Evolutionary conservation across 2,113 vertebrate genomes (phyloP).

Genomic region (Galemys pyrenaicus): DNA sequence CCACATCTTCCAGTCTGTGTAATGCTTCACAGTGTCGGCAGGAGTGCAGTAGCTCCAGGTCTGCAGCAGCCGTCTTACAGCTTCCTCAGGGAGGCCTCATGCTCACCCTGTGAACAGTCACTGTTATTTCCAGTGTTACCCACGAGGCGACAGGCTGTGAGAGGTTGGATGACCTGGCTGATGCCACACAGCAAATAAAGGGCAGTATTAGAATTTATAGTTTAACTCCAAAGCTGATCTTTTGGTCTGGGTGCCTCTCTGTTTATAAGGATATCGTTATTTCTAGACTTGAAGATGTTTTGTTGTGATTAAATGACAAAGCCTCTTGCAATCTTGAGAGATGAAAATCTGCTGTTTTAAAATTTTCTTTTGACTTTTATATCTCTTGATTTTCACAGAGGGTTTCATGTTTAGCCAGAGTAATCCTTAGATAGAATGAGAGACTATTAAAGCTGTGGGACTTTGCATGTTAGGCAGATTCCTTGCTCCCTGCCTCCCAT

Average conservation of each 20-base stretch:
- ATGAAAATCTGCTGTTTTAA: background rate
- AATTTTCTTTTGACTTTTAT: background rate
- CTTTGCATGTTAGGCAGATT: background rate
- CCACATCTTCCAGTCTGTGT: rapidly evolving
- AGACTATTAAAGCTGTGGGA: background rate
- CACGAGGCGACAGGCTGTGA: background rate
- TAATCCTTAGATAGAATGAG: background rate
- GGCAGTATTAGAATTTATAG: background rate
- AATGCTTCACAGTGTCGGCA: background rate
- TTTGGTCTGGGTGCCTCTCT: background rate
- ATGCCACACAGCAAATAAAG: background rate
- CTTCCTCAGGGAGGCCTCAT: background rate
- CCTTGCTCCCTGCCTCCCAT: background rate
- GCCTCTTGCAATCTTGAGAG: background rate
- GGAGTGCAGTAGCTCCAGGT: background rate
- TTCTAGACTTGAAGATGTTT: background rate
- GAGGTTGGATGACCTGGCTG: background rate
- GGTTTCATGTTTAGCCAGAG: background rate
- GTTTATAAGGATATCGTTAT: background rate
- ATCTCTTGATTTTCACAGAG: background rate
- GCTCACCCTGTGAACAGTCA: rapidly evolving
- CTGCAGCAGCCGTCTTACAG: background rate
- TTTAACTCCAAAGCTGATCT: background rate
- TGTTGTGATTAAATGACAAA: background rate
- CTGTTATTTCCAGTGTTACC: background rate